Conservation (phyloP, 2,113 vertebrate genomes). For the Xiphophorus couchianus region DNA sequence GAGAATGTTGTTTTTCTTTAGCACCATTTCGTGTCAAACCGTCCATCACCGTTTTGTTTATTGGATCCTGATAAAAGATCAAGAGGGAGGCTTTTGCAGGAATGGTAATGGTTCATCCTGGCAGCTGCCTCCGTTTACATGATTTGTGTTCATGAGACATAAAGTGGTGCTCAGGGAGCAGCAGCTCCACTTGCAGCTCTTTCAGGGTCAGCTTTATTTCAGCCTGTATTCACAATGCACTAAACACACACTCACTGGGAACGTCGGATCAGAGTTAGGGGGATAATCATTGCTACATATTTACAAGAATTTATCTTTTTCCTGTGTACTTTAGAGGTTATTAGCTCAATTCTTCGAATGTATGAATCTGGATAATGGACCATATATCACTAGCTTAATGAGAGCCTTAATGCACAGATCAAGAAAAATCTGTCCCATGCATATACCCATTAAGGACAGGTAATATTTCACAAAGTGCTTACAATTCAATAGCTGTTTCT, state of each 20-base stretch:
- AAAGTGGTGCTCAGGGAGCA: slow-evolving; percentile 8
- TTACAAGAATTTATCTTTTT: slow-evolving; percentile 9
- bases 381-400: slow-evolving; percentile 15
- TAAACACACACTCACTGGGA: neutral
- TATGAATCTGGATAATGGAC: slow-evolving; percentile 27
- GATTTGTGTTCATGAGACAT: slow-evolving; percentile 51
- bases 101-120: slow-evolving; percentile 13
- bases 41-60: slow-evolving; percentile 50
- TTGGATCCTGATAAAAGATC: slow-evolving; percentile 52
- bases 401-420: neutral
- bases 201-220: slow-evolving; percentile 12
- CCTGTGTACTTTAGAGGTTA: slow-evolving; percentile 15
- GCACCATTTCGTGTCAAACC: slow-evolving; percentile 27
- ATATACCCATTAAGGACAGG: neutral
- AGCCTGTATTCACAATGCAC: slow-evolving; percentile 3
- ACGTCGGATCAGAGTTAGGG: neutral
- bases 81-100: slow-evolving; percentile 7
- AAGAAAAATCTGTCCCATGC: neutral
- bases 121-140: slow-evolving; percentile 41
- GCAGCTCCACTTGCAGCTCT: slow-evolving; percentile 16
- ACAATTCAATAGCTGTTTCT: neutral
- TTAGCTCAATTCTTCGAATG: slow-evolving; percentile 18
- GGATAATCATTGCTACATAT: neutral
- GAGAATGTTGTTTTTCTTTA: slow-evolving; percentile 28
- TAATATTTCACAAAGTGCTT: neutral